Percentiles rank a stretch among this genome's conserved stretches.
phyloP scores from a whole-genome alignment of 2,888 invertebrate genomes.

The Conomelus anceps region DNA sequence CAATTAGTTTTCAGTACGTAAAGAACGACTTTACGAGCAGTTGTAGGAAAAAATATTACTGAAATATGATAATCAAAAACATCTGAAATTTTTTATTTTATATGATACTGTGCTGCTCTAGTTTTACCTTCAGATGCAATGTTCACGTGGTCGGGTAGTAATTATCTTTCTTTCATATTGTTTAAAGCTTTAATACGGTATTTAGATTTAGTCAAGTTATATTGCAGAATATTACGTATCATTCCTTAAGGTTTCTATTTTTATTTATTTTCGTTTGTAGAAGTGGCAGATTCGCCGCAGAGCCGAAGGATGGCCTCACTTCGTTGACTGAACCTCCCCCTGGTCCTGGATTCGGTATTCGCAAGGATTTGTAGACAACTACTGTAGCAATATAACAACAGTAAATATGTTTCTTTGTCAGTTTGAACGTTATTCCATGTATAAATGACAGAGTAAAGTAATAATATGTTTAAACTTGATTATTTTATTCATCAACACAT shows the following conservation, averaged over 20 bases:
- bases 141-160: too few species aligned
- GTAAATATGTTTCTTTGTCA: neutral
- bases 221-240: neutral
- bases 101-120: too few species aligned
- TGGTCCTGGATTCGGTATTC: constrained; percentile 85
- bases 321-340: constrained; percentile 80
- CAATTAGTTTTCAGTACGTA: too few species aligned
- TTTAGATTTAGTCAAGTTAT: neutral
- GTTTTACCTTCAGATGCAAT: too few species aligned
- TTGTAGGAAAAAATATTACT: too few species aligned
- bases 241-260: neutral
- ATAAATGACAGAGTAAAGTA: neutral
- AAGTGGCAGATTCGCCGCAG: constrained; percentile 85
- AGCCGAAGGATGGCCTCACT: constrained; percentile 83
- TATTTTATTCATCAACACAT: too few species aligned
- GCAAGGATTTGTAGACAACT: constrained; percentile 56
- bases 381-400: neutral
- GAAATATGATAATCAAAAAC: too few species aligned
- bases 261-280: constrained; percentile 44
- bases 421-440: neutral
- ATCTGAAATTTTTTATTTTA: too few species aligned
- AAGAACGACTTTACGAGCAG: too few species aligned
- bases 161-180: too few species aligned
- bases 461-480: neutral
- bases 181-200: too few species aligned